Evolutionary conservation across 2,888 invertebrate species (phyloP), one percentile per base, ranked within the genome.

Genomic region (Blastobasis adustella): DNA sequence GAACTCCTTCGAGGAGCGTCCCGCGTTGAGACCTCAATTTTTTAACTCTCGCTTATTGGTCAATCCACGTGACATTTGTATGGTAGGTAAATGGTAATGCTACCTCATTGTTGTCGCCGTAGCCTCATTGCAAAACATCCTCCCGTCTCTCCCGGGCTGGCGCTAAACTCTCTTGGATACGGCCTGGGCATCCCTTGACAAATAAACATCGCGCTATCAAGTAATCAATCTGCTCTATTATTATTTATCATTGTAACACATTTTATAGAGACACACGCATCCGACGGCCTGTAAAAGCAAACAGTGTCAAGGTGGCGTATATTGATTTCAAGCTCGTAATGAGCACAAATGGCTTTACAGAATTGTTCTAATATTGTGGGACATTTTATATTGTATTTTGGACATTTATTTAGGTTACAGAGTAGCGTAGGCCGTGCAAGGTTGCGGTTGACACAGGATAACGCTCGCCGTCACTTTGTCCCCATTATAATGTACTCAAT

Each of bases 1-100:
- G 86, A 87, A 85, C 86, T 84, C 82, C 84, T 85, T 83, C 71
- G 85, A 82, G 80, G 82, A 83, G 73, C 83, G 82, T 82, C 85
- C 82, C 80, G 83, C 82, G 80, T 72, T 73, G 73, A 85, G 85
- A 85, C 87, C 86, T 85, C 84, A 86, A 82, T 85, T 83, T 85
- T 85, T 85, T 79, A 78, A 75, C 83, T 82, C 79, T 84, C 78
- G 79, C 79, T 85, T 84, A 77, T 87, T 86, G 85, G 83, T 79
- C 82, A 85, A 86, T 85, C 79, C 73, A 72, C 74, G 70, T 81
- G 82, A 79, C 83, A 81, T 84, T 81, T 80, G 77, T 78, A 78
- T 79, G 73, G 54, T 44, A 44, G 47, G 46, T 47, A 54, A 54
- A 51, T 54, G 54, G 76, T 78, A 76, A 74, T 68, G 68, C 65